A percentile compares a stretch with the other conserved stretches of the same genome.
Evolutionary conservation across 1,140 invertebrate genomes (phyloP).

Genomic region (Diachasma alloeum): DNA sequence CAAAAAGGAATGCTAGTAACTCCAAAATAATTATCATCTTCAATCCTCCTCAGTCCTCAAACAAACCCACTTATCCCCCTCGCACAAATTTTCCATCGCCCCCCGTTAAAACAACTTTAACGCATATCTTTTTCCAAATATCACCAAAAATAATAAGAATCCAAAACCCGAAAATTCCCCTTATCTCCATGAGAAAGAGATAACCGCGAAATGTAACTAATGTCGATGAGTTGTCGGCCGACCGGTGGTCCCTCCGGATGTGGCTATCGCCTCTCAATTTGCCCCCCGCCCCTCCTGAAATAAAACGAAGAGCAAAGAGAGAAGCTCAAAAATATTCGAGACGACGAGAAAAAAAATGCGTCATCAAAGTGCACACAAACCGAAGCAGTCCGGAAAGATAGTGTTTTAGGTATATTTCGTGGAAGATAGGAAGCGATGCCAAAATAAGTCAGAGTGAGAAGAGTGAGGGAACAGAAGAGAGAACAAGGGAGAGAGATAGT

Average conservation of each 20-base stretch:
- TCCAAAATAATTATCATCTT: no score
- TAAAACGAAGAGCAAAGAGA: not conserved
- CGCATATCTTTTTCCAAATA: not conserved
- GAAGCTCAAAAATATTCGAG: not conserved
- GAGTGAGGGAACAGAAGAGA: not conserved
- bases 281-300: not conserved
- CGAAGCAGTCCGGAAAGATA: not conserved
- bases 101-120: no score
- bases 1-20: no score
- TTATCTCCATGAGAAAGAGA: slow-evolving; percentile 1
- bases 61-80: no score
- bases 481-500: no score
- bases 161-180: not conserved
- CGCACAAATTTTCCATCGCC: no score
- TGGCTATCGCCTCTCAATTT: slow-evolving; percentile 1
- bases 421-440: slow-evolving; percentile 6
- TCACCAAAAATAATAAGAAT: not conserved
- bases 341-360: slow-evolving; percentile 24
- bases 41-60: no score
- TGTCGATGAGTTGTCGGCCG: not conserved
- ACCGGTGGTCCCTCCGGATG: slow-evolving; percentile 6
- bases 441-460: not conserved
- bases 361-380: slow-evolving; percentile 11
- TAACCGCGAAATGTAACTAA: not conserved
- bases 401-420: not conserved